Evolutionary conservation across 2,113 vertebrate genomes (phyloP).

Genomic region (Asarcornis scutulata): DNA sequence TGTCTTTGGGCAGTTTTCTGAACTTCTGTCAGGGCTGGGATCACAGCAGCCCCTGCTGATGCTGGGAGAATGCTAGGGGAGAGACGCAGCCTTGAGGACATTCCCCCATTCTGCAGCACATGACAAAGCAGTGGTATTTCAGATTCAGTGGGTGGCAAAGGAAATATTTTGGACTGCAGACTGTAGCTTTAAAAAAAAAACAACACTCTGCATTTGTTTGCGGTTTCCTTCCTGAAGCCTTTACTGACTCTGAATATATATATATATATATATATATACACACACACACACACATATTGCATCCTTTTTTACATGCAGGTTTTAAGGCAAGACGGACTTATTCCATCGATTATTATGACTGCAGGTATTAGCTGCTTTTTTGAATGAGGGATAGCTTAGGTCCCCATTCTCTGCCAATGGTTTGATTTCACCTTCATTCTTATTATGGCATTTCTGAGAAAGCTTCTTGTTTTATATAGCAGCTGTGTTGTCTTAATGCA

Average conservation of each 20-base stretch:
- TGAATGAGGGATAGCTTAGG: background rate
- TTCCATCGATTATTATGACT: background rate
- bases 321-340: background rate
- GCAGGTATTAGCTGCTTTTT: background rate
- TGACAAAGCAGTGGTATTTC: background rate
- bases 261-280: background rate
- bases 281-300: background rate
- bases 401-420: background rate
- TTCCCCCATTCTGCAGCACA: background rate
- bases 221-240: constrained; percentile 10
- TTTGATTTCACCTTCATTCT: background rate
- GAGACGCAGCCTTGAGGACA: background rate
- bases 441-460: background rate
- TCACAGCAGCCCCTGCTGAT: background rate
- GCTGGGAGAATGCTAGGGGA: background rate
- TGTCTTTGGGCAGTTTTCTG: background rate
- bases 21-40: background rate
- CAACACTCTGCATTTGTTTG: background rate
- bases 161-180: constrained; percentile 8
- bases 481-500: constrained; percentile 18
- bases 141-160: background rate
- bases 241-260: background rate
- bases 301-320: background rate
- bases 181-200: constrained; percentile 26
- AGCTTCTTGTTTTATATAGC: background rate